Percentiles rank a stretch among this genome's conserved stretches.
Conservation (phyloP, 2,113 vertebrate species). For the Spea multiplicata region DNA sequence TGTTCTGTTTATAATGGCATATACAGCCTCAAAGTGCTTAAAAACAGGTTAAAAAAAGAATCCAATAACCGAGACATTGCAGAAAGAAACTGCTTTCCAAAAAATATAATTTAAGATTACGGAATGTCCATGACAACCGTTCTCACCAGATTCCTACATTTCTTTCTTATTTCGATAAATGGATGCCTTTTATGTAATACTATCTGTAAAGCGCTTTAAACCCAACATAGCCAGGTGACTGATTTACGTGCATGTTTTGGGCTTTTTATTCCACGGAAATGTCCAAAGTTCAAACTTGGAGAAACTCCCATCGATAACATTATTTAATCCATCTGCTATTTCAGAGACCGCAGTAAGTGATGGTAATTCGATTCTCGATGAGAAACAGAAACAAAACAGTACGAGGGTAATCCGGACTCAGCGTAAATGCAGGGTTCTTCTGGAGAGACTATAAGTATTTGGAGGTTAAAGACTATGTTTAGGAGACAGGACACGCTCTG, state of each 20-base stretch:
- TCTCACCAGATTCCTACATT: neutral
- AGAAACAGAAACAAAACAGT: neutral
- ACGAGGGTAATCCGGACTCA: too few relatives aligned
- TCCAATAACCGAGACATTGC: neutral
- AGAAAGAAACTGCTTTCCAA: neutral
- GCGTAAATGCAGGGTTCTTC: too few relatives aligned
- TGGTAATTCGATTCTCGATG: neutral
- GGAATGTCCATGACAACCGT: neutral
- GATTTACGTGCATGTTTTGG: constrained; percentile 5
- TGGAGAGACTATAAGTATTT: too few relatives aligned
- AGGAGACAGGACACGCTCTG: too few relatives aligned
- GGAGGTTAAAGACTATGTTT: too few relatives aligned
- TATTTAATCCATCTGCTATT: neutral
- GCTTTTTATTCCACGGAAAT: neutral
- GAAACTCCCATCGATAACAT: neutral
- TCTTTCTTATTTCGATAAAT: neutral
- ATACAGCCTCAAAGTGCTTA: too few relatives aligned
- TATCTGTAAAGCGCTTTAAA: neutral
- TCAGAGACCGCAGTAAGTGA: neutral
- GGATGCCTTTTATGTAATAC: neutral
- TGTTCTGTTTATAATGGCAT: too few relatives aligned
- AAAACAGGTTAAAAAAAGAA: neutral
- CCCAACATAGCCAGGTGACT: neutral
- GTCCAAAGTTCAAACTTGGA: constrained; percentile 2
- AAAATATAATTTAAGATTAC: neutral